Base-by-base conservation (phyloP, 2,888 invertebrate genomes). In the Cryptophagus acutangulus region DNA sequence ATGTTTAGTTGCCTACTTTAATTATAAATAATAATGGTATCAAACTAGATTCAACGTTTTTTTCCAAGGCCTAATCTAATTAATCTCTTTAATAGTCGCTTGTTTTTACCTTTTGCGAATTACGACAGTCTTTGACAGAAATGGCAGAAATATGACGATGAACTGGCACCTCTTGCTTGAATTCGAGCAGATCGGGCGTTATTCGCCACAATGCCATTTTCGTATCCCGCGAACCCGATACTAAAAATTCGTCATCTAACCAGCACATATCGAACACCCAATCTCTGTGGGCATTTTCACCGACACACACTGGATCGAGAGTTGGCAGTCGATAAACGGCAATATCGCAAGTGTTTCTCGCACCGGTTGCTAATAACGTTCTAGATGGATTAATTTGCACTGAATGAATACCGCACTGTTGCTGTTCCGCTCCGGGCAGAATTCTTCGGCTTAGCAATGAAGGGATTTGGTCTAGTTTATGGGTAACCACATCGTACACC, bases 191-290 rank as follows among this genome's bases (percentile, higher is more conserved):
- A 45, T 68, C 65, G 0, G 68, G 61, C 2, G 67, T 85, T 36
- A 93, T 83, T 44, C 84, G 78, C 95, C 95, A 96, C 43, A 95
- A 71, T 14, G 90, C 89, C 73, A 95, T 78, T 64, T 84, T 85
- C 2, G 90, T 89, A 70, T 95, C 95, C 38, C 93, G 80, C 0
- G 93, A 92, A 8, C 94, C 94, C 3, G 93, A 90, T 41, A 95
- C 92, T 39, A 95, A 72, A 73, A 90, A 93, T 70, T 94, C 87
- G 70, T 96, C 95, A 69, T 96, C 95, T 46, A 96, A 70, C 95
- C 95, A 96, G 50, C 88, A 88, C 81, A 93, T 83, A 63, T 95
- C 95, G 69, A 88, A 78, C 46, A 79, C 87, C 86, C 93, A 91
- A 69, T 96, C 95, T 58, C 83, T 81, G 65, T 96, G 95, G 1